Evolutionary conservation across 1,140 invertebrate genomes (phyloP), one percentile per base, ranked within the genome.

Genomic region (Lanistes nyassanus): DNA sequence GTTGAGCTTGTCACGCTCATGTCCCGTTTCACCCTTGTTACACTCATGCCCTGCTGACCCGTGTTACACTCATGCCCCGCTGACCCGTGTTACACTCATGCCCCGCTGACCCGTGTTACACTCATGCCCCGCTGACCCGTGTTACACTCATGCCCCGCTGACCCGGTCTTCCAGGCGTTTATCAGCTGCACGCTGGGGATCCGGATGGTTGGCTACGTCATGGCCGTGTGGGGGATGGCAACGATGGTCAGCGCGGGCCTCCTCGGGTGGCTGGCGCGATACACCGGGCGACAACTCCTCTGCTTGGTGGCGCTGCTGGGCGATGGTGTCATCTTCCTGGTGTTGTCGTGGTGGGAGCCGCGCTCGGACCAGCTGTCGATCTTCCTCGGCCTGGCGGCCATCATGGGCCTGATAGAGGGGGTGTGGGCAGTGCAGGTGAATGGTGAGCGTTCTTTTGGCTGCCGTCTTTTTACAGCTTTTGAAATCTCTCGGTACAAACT

Each of bases 381-480:
- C 2, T 97, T 97, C 91, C 97, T 94, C 89, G 92, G 95, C 31
- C 94, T 98, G 51, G 95, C 95, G 2, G 95, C 94, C 0, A 89
- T 97, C 0, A 98, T 96, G 97, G 97, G 97, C 37, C 94, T 97
- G 36, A 94, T 94, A 1, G 96, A 98, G 85, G 96, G 95, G 3
- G 95, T 98, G 0, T 98, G 96, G 96, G 96, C 97, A 86, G 98
- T 96, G 0, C 96, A 98, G 90, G 94, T 98, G 56, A 97, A 98
- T 85, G 95, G 96, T 95, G 89, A 92, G 91, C 60, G 29, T 6
- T 47, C 19, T 47, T 1, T 47, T 16, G 9, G 2, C 9, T 16
- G 19, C 19, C 42, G 9, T 47, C 5, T 6, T 47, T 47, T 47
- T 6, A 16, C 19, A 47, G 19, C 19, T 47, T 13, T 47, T 47